phyloP scores from a whole-genome alignment of 2,797 vertebrate genomes.

The Scolopax rusticola region DNA sequence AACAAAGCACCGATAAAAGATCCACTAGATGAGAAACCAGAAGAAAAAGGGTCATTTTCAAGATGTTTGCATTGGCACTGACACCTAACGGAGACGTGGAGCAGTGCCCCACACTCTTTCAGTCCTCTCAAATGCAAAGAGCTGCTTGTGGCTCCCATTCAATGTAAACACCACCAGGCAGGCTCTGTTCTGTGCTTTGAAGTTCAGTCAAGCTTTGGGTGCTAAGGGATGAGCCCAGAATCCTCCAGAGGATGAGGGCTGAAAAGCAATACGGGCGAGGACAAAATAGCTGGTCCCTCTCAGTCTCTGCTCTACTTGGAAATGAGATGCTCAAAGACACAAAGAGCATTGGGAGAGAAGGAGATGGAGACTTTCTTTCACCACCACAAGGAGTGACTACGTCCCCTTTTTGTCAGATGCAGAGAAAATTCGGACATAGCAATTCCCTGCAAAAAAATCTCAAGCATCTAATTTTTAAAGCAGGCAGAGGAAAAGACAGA shows the following conservation, averaged over 20 bases:
- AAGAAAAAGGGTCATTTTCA: background rate
- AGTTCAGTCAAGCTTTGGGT: background rate
- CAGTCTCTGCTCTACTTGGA: background rate
- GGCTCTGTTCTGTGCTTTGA: background rate
- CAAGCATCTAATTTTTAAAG: background rate
- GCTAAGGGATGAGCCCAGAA: background rate
- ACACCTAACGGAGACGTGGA: background rate
- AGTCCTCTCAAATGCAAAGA: background rate
- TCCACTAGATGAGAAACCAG: background rate
- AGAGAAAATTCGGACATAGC: background rate
- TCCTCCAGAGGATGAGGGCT: background rate
- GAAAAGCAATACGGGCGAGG: background rate
- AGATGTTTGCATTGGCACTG: slow-evolving; percentile 20
- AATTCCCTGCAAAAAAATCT: background rate
- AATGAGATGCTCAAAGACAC: background rate
- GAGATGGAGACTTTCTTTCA: background rate
- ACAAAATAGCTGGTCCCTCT: background rate
- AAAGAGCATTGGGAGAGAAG: background rate
- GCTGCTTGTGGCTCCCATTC: background rate
- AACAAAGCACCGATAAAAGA: slow-evolving; percentile 22
- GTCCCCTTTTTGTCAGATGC: background rate
- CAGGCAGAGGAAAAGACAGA: background rate
- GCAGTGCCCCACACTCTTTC: background rate
- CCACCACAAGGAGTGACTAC: background rate
- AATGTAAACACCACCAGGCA: background rate